Base-by-base conservation (phyloP, 2,113 vertebrate species). In the Urocynchramus pylzowi region DNA sequence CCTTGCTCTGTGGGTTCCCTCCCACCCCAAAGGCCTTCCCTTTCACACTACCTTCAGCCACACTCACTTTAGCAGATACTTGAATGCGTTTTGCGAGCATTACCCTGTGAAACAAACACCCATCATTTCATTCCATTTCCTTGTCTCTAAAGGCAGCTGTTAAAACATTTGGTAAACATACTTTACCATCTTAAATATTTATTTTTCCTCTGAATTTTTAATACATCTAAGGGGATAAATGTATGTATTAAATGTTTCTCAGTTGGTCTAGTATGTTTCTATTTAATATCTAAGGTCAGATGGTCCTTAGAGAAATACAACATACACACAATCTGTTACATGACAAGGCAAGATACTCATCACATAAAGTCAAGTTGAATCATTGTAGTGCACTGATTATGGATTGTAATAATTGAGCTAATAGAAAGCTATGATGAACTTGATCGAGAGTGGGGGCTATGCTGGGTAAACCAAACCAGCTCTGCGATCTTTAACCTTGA, bases 181-280 rank as follows among this genome's bases (percentile, higher is more conserved):
- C 97, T 98, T 98, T 98, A 97, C 97, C 96, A 97, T 98, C 97
- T 98, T 98, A 98, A 98, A 98, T 98, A 98, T 98, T 98, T 98
- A 98, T 98, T 98, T 98, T 98, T 98, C 97, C 98, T 98, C 98
- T 98, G 98, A 98, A 98, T 98, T 98, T 98, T 97, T 97, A 96
- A 98, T 98, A 97, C 95, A 97, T 97, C 96, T 95, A 97, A 97
- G 96, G 94, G 96, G 95, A 97, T 97, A 96, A 98, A 98, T 97
- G 96, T 98, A 97, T 98, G 96, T 98, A 97, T 97, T 98, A 98
- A 98, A 97, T 98, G 97, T 97, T 98, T 98, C 97, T 97, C 97
- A 97, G 97, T 98, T 98, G 97, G 97, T 97, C 98, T 98, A 97
- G 97, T 98, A 97, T 98, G 98, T 98, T 98, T 98, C 98, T 97